These are phyloP conservation scores for Phasianus colchicus DNA, from an alignment of 2,113 vertebrate species.

Conservation along the genomic window DNA sequence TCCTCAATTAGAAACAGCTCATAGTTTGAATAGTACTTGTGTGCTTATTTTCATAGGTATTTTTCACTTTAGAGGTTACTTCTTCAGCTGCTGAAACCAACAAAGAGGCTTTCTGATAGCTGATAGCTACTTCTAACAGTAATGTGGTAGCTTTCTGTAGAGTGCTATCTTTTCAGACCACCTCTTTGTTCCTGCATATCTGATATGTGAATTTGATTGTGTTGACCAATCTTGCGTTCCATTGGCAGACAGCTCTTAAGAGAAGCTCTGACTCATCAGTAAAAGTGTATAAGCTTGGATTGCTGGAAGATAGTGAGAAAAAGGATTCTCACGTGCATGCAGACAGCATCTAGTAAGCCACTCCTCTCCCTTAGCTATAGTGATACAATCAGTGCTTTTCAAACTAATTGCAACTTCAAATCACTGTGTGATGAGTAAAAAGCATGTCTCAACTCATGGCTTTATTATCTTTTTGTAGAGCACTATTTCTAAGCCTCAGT, in stretches of 20 bases:
- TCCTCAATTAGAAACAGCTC: not conserved
- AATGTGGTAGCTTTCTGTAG: not conserved
- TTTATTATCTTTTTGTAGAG: not conserved
- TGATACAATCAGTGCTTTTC: not conserved
- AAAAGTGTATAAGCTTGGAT: not conserved
- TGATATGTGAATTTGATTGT: not conserved
- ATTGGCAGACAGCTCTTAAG: not conserved
- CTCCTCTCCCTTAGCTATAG: not conserved
- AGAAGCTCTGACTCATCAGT: not conserved
- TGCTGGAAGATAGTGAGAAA: not conserved
- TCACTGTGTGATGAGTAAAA: not conserved
- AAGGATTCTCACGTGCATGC: not conserved
- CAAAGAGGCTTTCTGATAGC: not conserved
- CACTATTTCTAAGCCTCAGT: not conserved
- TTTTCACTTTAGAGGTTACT: not conserved
- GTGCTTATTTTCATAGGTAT: not conserved
- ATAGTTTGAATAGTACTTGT: not conserved
- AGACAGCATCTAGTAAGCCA: not conserved
- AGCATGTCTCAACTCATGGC: not conserved
- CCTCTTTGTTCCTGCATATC: not conserved
- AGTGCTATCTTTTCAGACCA: not conserved
- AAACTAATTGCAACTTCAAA: not conserved
- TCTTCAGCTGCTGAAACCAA: not conserved
- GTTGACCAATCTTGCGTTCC: not conserved
- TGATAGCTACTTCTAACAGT: not conserved